Evolutionary conservation across 2,797 vertebrate species (phyloP).

Genomic region (Acipenser transmontanus): DNA sequence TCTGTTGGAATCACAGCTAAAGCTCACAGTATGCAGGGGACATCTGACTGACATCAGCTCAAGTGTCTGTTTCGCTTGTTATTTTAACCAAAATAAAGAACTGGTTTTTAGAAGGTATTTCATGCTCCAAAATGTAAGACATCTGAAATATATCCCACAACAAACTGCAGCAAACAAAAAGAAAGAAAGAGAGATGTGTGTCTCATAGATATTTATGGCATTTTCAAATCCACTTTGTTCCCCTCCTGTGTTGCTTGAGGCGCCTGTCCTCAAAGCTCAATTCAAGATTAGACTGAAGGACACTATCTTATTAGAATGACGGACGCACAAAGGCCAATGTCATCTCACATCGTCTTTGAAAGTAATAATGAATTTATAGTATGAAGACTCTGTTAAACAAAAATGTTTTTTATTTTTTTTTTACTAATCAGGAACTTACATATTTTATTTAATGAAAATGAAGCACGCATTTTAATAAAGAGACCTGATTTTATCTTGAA

Average conservation of each 20-base stretch:
- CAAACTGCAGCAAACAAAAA: conserved; percentile 28
- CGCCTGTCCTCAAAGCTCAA: conserved; percentile 22
- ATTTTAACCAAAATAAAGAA: conserved; percentile 11
- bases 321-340: conserved; percentile 26
- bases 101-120: neutral
- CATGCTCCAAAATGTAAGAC: conserved; percentile 19
- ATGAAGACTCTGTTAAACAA: conserved; percentile 21
- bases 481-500: neutral
- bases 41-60: neutral
- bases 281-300: conserved; percentile 24
- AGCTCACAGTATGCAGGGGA: conserved; percentile 18
- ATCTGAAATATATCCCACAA: conserved; percentile 26
- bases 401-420: conserved; percentile 22
- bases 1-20: conserved; percentile 20
- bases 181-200: accelerated
- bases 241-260: conserved; percentile 27
- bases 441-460: conserved; percentile 31
- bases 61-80: conserved; percentile 14
- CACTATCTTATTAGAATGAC: conserved; percentile 6
- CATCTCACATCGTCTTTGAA: neutral
- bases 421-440: conserved; percentile 32
- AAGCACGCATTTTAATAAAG: conserved; percentile 23
- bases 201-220: conserved; percentile 32
- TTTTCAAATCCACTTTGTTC: conserved; percentile 32
- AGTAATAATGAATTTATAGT: conserved; percentile 27